phyloP scores from a whole-genome alignment of 2,888 invertebrate species.

The Gortyna flavago region DNA sequence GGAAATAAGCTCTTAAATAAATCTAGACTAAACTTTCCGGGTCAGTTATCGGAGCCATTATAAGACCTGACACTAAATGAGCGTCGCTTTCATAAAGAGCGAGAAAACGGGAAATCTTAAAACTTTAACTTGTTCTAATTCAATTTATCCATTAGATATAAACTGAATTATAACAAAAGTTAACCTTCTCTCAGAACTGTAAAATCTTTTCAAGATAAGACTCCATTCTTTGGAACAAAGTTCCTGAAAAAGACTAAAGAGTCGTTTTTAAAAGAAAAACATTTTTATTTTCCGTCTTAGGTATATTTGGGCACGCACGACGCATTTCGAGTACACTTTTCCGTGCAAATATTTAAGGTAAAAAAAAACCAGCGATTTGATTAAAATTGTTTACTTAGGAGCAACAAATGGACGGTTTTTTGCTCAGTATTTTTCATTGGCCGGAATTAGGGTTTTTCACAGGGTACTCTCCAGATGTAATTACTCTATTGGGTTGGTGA shows the following conservation, averaged over 20 bases:
- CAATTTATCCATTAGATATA: conserved; percentile 57
- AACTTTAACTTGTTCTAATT: conserved; percentile 56
- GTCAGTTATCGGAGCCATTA: conserved; percentile 11
- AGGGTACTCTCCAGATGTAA: conserved; percentile 76
- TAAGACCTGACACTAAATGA: conserved; percentile 39
- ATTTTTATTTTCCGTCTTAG: conserved; percentile 53
- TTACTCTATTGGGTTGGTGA: conserved; percentile 80
- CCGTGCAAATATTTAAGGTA: conserved; percentile 64
- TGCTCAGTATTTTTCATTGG: conserved; percentile 73
- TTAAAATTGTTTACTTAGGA: conserved; percentile 78
- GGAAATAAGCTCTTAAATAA: not conserved
- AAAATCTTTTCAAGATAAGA: conserved; percentile 49
- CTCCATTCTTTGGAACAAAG: conserved; percentile 25
- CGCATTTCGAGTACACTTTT: conserved; percentile 37
- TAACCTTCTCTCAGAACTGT: conserved; percentile 56
- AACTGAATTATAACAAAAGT: conserved; percentile 63
- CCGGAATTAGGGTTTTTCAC: conserved; percentile 77
- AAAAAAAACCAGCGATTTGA: conserved; percentile 71
- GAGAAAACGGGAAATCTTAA: conserved; percentile 48
- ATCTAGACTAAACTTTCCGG: not conserved
- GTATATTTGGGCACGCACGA: conserved; percentile 53
- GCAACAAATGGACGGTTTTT: conserved; percentile 71
- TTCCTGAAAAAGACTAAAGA: conserved; percentile 36
- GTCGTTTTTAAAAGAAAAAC: conserved; percentile 41
- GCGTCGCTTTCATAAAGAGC: conserved; percentile 28